Base-by-base conservation (phyloP, 2,888 invertebrate genomes). In the Habrosyne pyritoides region DNA sequence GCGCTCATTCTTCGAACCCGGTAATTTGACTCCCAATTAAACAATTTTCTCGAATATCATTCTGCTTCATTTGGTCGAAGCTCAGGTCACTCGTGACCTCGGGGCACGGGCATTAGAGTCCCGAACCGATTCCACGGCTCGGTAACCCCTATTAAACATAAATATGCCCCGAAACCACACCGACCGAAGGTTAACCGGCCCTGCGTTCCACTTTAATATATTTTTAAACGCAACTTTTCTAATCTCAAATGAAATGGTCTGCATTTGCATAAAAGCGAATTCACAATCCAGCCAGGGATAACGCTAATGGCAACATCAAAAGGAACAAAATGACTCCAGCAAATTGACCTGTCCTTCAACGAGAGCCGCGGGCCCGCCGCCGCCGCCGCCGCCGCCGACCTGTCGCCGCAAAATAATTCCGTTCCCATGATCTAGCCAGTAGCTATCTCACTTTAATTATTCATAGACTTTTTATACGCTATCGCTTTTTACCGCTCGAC, bases 361-460 rank as follows among this genome's bases (percentile, higher is more conserved):
- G 77, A 77, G 71, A 76, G 75, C 79, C 73, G 76, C 75, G 47
- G 47, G 53, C 53, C 33, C n/a, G 33, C 33, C 28, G 59, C 59
- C 79, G 71, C 77, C 76, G 75, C 73, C 67, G 74, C 77, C 79
- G 79, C 80, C 83, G 81, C 76, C 85, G 87, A 86, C 86, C 87
- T 87, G 89, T 87, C 89, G 86, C 87, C 85, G 86, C 83, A 86
- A 85, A 84, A 84, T 84, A 87, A 89, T 84, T 87, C 89, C 85
- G 87, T 91, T 92, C 92, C 92, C 92, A 91, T 91, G 90, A 86
- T 87, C 90, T 88, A 91, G 88, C 90, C 89, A 86, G 89, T 86
- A 88, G 89, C 91, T 86, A 89, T 90, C 90, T 92, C 87, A 77
- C 87, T 91, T 92, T 91, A 92, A 92, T 92, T 92, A 92, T 92